Evolutionary conservation across 2,113 vertebrate genomes (phyloP), one percentile per base, ranked within the genome.

Genomic region (Lagopus leucura): DNA sequence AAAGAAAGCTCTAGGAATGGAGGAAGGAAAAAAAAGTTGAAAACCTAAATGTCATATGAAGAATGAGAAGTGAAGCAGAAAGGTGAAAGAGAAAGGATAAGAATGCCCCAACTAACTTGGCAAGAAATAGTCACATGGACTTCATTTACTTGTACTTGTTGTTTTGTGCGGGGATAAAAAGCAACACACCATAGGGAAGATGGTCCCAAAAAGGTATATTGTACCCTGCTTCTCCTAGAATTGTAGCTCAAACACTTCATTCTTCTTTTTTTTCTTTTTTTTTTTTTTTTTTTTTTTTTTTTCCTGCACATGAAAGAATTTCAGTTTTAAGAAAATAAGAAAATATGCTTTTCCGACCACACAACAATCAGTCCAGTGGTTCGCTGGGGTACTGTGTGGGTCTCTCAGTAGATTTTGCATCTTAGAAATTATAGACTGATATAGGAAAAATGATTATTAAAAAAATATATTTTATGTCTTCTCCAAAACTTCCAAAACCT

Each of bases 171-270:
- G 27, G 4, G 34, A 24, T n/a, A 17, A 72, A 70, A 32, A 1
- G 0, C 3, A 27, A 28, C 30, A n/a, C 2, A 19, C 2, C 5
- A 28, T 4, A 61, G 19, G 11, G 17, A 66, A 79, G 5, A 3
- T 43, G 7, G 2, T 30, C 24, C 11, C 55, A 47, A 72, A n/a
- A 30, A 52, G 22, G 14, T 40, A 17, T 20, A 36, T 3, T 55
- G 60, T 27, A 32, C 1, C 5, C 6, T 34, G 3, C 47, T 88
- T 52, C 8, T 8, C 8, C 8, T 43, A 58, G 2, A 18, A 27
- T 4, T 70, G 30, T 21, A 54, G 13, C 1, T 63, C 15, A 63
- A 63, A 38, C 9, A n/a, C 32, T 58, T n/a, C 8, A n/a, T 58
- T 58, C 32, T 20, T n/a, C n/a, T n/a, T n/a, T 58, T 58, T 40